Evolutionary conservation across 2,113 vertebrate species (phyloP), one percentile per base, ranked within the genome.

Genomic region (Anguilla japonica): DNA sequence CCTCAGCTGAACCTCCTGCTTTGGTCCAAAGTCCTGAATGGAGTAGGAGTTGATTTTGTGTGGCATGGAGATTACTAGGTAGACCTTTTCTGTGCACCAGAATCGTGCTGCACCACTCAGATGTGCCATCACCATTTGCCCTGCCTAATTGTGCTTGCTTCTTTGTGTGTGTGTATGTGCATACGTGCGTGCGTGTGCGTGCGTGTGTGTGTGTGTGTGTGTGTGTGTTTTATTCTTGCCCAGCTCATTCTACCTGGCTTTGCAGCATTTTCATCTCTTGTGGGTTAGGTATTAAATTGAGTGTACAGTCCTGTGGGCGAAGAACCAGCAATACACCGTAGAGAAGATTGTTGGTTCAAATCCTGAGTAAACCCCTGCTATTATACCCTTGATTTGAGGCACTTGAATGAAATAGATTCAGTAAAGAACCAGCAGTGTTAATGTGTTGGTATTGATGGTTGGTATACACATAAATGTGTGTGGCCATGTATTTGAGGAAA

Each of bases 171-270:
- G 41, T 43, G 41, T 56, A 1, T 53, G 81, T 53, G 41, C 2
- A 20, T 16, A 43, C 11, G 29, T 13, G 82, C 9, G 71, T 79
- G 84, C 18, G 41, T 13, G 29, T 13, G 82, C 9, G 71, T 79
- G 84, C 18, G 41, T 13, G 82, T 18, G 71, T 79, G 84, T 34
- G n/a, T 53, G 41, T 78, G 57, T 78, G 20, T 56, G 40, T 67
- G 41, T 41, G 84, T 85, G 60, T 80, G 83, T 82, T 85, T 83
- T 85, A 83, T 60, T 53, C 84, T 56, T 87, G 89, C 46, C 39
- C 67, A 41, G 85, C 81, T 83, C 84, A 83, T 86, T 91, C 91
- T 81, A 39, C 89, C 87, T 88, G 84, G 90, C 89, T 94, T 87
- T 87, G 90, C 89, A 91, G 84, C 85, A 90, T 88, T 88, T 89